Base-by-base conservation (phyloP, 2,113 vertebrate species). In the Cepphus grylle region DNA sequence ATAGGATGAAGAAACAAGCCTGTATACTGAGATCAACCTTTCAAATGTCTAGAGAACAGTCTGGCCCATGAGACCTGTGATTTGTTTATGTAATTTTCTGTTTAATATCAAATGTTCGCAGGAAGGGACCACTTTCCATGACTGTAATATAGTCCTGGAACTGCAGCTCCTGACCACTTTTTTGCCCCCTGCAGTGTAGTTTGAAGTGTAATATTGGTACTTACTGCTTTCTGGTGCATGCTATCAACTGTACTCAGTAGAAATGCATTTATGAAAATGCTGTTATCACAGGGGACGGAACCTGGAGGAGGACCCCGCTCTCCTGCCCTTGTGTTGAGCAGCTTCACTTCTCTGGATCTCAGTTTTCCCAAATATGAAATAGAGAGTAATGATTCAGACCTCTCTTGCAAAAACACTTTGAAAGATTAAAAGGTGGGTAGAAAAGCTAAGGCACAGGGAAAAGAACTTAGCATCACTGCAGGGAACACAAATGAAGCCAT, bases 1-100 rank as follows among this genome's bases (percentile, higher is more conserved):
- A 53, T 29, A 72, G 38, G 36, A 52, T 30, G 40, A 88, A 69
- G 49, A 76, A 65, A 25, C 52, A 91, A 87, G 34, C 22, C 30
- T 50, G 11, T 62, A 22, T 82, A 38, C 61, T 76, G 30, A 58
- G 30, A 47, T 30, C 25, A 53, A 9, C 62, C 61, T 65, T 88
- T 69, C 38, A 93, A 81, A 65, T 45, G 29, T 63, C 29, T 65
- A 16, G 65, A 73, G 62, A 82, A 43, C 5, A 2, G 40, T 65
- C 40, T 76, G 61, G n/a, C 40, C 53, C 56, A 3, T 56, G 77
- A 89, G 43, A 63, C 52, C 76, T 77, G 45, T 89, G 86, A 91
- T 94, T 89, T 89, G 38, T 90, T 95, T 85, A 18, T 81, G 36
- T 90, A 69, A 85, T 88, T 87, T 91, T 91, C 42, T 79, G 43